Base-by-base conservation (phyloP, 2,888 invertebrate species). In the Eilema caniola region DNA sequence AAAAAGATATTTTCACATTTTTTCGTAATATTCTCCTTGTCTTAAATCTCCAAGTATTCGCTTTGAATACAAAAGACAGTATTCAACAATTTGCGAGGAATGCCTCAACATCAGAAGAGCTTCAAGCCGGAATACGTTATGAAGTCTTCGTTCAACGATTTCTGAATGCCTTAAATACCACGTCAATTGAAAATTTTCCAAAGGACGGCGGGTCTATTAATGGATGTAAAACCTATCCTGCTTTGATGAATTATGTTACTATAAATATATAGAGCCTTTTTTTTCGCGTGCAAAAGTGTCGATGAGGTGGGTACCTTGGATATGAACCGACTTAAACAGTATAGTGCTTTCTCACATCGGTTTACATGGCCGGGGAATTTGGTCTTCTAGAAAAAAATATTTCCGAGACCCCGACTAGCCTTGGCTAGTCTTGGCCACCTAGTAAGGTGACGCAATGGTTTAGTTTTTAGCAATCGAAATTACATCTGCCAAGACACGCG, bases 31-130 rank as follows among this genome's bases (percentile, higher is more conserved):
- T 63, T 69, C 77, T 70, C 62, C 11, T 23, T 20, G 8, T 47
- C 25, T 57, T 75, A 62, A 66, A 64, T 57, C 12, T 67, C 62
- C 25, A 61, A 76, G 69, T 65, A 69, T 28, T 31, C 31, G 47
- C 41, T 67, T 69, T 68, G 66, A 68, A 66, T 59, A 74, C 60
- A 74, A 74, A 63, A 62, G 62, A 41, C 23, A 37, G 11, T 31
- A 31, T 61, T 33, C n/a, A 62, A 63, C 47, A 63, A 63, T 63
- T 63, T 63, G 47, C 7, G 63, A 47, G 23, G 47, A 63, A 47
- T 63, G 33, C 47, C 10, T 47, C 20, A 24, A 25, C 61, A 41
- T 67, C 16, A 60, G 60, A 60, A 24, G 53, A 24, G 3, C 56
- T 66, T 37, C 20, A 56, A 66, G 57, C 59, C 28, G 24, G 23